These are phyloP conservation scores for Gymnocheta viridis DNA, from an alignment of 2,888 invertebrate species.

Conservation along the genomic window DNA sequence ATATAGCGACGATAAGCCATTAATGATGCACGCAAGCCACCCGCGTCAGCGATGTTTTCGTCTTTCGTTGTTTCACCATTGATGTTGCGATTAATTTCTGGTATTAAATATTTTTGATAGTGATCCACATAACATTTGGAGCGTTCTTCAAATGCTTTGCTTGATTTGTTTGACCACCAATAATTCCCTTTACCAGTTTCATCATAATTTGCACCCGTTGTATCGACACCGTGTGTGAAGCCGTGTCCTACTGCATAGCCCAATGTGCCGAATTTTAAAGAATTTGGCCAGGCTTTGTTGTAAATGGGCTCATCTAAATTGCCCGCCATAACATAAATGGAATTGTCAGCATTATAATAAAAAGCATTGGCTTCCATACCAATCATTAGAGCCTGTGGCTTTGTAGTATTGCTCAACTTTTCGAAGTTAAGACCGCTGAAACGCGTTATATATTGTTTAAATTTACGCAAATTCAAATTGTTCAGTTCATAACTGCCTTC, in stretches of 20 bases:
- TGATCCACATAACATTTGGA: conserved; percentile 76
- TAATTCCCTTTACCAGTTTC: conserved; percentile 70
- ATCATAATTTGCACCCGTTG: conserved; percentile 74
- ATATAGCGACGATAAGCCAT: conserved; percentile 75
- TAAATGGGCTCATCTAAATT: conserved; percentile 77
- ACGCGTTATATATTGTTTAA: conserved; percentile 72
- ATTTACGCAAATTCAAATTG: conserved; percentile 73
- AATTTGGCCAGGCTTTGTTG: conserved; percentile 76
- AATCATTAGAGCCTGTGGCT: conserved; percentile 75
- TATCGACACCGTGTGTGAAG: conserved; percentile 79
- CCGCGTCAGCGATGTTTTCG: conserved; percentile 80
- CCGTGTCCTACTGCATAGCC: conserved; percentile 79
- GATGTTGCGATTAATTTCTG: conserved; percentile 77
- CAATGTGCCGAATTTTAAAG: conserved; percentile 78
- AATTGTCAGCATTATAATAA: conserved; percentile 79
- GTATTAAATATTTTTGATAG: conserved; percentile 75
- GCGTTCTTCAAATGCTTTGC: conserved; percentile 74
- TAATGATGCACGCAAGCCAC: conserved; percentile 76
- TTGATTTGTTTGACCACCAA: conserved; percentile 78
- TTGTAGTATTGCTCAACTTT: conserved; percentile 70
- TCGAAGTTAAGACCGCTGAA: conserved; percentile 73
- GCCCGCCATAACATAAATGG: conserved; percentile 79
- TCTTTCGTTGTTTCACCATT: conserved; percentile 77
- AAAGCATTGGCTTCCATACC: conserved; percentile 78
- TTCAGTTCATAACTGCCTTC: conserved; percentile 73